Conservation (phyloP, 2,888 invertebrate genomes). For the Nemotelus nigrinus region DNA sequence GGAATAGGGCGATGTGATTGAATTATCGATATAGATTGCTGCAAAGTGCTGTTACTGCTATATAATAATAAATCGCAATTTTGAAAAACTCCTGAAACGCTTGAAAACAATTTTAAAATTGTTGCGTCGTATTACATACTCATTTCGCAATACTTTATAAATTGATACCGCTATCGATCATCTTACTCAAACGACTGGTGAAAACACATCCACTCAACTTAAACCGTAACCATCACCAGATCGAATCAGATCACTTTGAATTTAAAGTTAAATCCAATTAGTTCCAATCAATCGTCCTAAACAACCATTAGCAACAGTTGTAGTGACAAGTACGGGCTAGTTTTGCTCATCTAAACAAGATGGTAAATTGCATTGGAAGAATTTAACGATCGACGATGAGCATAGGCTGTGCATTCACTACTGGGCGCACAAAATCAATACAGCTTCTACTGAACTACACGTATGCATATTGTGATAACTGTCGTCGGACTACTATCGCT, state of each 20-base stretch:
- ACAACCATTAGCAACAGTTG: constrained; percentile 37
- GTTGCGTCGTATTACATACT: no score
- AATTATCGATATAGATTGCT: not conserved
- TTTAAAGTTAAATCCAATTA: constrained; percentile 42
- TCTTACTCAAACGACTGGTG: no score
- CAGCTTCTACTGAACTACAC: not conserved
- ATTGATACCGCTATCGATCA: no score
- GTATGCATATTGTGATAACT: not conserved
- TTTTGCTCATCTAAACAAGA: constrained; percentile 17
- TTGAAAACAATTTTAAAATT: no score
- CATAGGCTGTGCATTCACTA: no score
- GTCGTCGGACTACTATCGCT: not conserved
- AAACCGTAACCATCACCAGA: no score
- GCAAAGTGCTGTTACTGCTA: no score
- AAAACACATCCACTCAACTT: no score
- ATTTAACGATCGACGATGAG: not conserved
- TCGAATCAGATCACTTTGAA: constrained; percentile 23
- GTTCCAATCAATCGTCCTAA: constrained; percentile 44
- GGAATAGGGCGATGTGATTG: not conserved
- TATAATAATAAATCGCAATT: no score
- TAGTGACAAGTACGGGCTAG: constrained; percentile 26
- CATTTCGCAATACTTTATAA: no score
- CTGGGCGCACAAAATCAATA: not conserved
- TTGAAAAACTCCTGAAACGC: no score
- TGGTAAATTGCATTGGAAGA: constrained; percentile 18